A percentile compares a stretch with the other conserved stretches of the same genome.
These are phyloP conservation scores for Amazona guildingii DNA, from an alignment of 2,113 vertebrate species.

Conservation along the genomic window DNA sequence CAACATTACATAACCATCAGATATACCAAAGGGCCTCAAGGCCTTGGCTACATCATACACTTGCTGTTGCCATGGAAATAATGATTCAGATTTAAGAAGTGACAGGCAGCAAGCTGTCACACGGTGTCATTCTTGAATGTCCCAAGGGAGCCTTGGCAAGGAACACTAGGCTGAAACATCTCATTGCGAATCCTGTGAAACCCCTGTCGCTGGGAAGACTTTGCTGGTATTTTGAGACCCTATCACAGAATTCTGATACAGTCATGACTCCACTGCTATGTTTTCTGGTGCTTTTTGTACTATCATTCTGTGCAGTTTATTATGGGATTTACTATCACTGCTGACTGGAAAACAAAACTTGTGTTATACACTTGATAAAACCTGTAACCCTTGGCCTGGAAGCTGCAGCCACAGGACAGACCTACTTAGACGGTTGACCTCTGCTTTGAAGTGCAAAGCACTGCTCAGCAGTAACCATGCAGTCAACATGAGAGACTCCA, in stretches of 20 bases:
- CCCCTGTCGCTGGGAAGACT: not conserved
- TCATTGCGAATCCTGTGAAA: not conserved
- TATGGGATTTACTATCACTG: not conserved
- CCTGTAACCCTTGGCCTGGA: not conserved
- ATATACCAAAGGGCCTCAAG: not conserved
- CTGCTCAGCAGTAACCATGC: not conserved
- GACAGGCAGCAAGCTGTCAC: constrained; percentile 43
- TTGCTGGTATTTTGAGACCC: not conserved
- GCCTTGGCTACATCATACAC: not conserved
- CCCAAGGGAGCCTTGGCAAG: not conserved
- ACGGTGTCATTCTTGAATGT: not conserved
- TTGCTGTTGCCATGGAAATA: constrained; percentile 48
- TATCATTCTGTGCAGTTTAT: not conserved
- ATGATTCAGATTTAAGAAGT: not conserved
- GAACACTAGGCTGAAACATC: not conserved
- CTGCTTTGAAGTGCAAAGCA: not conserved
- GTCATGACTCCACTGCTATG: not conserved
- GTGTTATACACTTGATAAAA: not conserved
- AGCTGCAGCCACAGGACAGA: not conserved
- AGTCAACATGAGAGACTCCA: not conserved
- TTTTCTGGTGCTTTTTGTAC: not conserved
- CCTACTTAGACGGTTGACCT: not conserved
- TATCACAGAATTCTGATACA: not conserved
- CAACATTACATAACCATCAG: not conserved
- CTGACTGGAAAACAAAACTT: not conserved